Base-by-base conservation (phyloP, 2,113 vertebrate genomes). In the Megatriorchis doriae region DNA sequence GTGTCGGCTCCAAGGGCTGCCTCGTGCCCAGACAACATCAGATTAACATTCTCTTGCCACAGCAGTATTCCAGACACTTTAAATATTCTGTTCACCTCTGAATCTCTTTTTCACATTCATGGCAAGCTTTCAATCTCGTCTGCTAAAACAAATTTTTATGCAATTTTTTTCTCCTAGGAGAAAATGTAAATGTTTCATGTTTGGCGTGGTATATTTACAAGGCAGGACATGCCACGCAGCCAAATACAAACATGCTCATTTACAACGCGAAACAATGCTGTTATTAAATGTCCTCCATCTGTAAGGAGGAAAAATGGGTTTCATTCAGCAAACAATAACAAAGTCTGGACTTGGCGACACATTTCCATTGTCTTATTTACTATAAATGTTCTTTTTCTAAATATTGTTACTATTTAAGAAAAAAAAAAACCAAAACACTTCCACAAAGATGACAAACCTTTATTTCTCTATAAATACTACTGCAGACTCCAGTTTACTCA, bases 11-110 rank as follows among this genome's bases (percentile, higher is more conserved):
- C 48, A 4, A 93, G 84, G 90, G 86, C 77, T 88, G 94, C 71
- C 93, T 96, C 36, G 84, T 93, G 97, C 89, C 61, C 86, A 87
- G 91, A 93, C 84, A 89, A 92, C 86, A 9, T 66, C 90, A 97
- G 89, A 86, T 94, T 94, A 70, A 87, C 65, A 59, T 90, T 78
- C 88, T 91, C 80, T 85, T 95, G 87, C 88, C 96, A 95, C 66
- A 87, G 93, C 88, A 88, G 65, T 94, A 84, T 94, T 94, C 95
- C 94, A 94, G 91, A 93, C 88, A 74, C 81, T 92, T 90, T 7
- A 93, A 92, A 81, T 68, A 72, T 61, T 94, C 88, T 82, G 70
- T 78, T 93, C 80, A 73, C 88, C 71, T 70, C 87, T 53, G 66
- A 93, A 75, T 70, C 71, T 78, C 73, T 85, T 97, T 94, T 80